Conservation (phyloP, 1,140 invertebrate genomes). For the Cyclina sinensis region DNA sequence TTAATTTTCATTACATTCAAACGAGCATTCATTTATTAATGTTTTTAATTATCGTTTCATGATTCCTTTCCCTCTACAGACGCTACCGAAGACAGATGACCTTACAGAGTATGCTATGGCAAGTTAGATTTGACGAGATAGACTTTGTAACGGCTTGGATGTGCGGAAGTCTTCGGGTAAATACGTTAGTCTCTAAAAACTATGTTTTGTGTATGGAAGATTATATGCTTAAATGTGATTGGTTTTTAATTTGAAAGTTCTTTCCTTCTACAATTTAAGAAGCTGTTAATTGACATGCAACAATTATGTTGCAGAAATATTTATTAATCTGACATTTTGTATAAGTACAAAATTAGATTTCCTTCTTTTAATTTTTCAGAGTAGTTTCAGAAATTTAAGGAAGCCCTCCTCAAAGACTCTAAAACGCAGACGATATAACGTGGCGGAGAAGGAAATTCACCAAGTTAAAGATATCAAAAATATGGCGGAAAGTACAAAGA, state of each 20-base stretch:
- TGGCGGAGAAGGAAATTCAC: background rate
- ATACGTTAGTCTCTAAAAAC: no score
- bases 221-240: no score
- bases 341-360: no score
- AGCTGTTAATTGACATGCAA: no score
- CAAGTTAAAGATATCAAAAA: conserved; percentile 6
- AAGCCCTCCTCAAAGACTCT: conserved; percentile 65
- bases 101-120: conserved; percentile 82
- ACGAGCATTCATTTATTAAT: no score
- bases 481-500: conserved; percentile 11
- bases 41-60: background rate
- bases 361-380: conserved; percentile 64
- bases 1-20: no score
- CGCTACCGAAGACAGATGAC: conserved; percentile 77
- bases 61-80: conserved; percentile 68
- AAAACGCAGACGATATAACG: conserved; percentile 45
- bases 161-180: conserved; percentile 79
- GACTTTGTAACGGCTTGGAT: conserved; percentile 82
- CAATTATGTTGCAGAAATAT: no score
- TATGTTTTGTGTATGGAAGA: no score
- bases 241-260: no score
- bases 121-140: conserved; percentile 82
- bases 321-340: no score
- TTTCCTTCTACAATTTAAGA: no score
- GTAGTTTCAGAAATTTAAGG: conserved; percentile 78